Percentiles rank a stretch among this genome's conserved stretches.
phyloP scores from a whole-genome alignment of 2,888 invertebrate genomes.

The Drosophila monieri region DNA sequence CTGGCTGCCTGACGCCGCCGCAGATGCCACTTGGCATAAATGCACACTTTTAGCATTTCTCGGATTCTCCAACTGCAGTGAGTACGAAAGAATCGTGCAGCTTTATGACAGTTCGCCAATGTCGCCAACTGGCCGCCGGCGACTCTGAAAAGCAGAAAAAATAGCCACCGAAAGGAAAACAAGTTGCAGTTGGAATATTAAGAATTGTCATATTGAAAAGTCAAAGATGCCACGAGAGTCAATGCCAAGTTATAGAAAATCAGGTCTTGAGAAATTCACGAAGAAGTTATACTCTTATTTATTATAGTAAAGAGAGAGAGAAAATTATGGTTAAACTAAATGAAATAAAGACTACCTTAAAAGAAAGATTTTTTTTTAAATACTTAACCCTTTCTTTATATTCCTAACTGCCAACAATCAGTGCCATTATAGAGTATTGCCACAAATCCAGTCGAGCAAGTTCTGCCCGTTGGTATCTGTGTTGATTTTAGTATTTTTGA shows the following conservation, averaged over 20 bases:
- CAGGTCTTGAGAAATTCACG: background rate
- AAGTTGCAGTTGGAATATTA: slow-evolving; percentile 74
- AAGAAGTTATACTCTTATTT: background rate
- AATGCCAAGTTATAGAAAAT: slow-evolving; percentile 46
- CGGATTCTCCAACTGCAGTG: slow-evolving; percentile 79
- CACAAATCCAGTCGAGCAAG: slow-evolving; percentile 54
- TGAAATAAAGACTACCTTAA: background rate
- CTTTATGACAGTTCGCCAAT: slow-evolving; percentile 70
- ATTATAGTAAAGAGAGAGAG: no score
- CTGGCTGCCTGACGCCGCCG: slow-evolving; percentile 45
- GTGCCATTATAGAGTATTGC: background rate
- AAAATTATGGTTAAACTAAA: background rate
- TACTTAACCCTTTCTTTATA: background rate
- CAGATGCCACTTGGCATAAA: slow-evolving; percentile 79
- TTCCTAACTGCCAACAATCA: background rate
- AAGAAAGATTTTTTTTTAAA: background rate
- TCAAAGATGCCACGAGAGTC: slow-evolving; percentile 57
- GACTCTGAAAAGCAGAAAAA: slow-evolving; percentile 8
- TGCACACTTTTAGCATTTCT: slow-evolving; percentile 80
- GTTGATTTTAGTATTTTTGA: slow-evolving; percentile 28
- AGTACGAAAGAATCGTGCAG: slow-evolving; percentile 64
- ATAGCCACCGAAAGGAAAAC: slow-evolving; percentile 51
- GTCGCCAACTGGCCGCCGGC: slow-evolving; percentile 41
- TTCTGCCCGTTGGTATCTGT: slow-evolving; percentile 28
- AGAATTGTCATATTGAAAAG: slow-evolving; percentile 77